Evolutionary conservation across 2,888 invertebrate genomes (phyloP).

Genomic region (Subacronicta megacephala): DNA sequence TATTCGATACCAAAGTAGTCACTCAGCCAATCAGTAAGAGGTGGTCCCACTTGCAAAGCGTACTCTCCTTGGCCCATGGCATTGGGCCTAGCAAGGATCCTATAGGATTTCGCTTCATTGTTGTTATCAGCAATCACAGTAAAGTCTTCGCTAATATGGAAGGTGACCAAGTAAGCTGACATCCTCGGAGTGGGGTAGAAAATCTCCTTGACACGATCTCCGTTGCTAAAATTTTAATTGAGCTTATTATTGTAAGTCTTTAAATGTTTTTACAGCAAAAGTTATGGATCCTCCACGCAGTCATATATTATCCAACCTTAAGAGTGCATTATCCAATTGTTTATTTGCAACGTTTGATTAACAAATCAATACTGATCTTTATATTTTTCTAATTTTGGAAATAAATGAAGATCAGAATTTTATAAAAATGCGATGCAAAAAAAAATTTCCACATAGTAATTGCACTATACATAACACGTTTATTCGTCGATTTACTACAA

Average conservation of each 20-base stretch:
- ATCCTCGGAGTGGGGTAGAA: constrained; percentile 91
- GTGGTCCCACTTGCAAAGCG: constrained; percentile 81
- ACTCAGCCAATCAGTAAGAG: constrained; percentile 78
- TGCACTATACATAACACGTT: not conserved
- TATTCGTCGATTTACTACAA: no score
- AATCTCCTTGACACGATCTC: constrained; percentile 73
- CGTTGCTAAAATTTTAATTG: constrained; percentile 63
- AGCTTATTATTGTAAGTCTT: not conserved
- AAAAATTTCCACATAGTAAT: no score
- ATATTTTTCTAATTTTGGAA: no score
- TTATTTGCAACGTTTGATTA: no score
- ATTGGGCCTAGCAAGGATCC: constrained; percentile 79
- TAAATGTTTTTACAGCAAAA: no score
- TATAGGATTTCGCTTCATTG: constrained; percentile 69
- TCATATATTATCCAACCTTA: no score
- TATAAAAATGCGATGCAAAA: no score
- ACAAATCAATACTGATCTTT: no score
- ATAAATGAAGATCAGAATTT: no score
- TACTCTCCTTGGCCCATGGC: constrained; percentile 79
- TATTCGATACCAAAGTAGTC: constrained; percentile 79
- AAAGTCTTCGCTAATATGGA: constrained; percentile 88
- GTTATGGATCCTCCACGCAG: no score
- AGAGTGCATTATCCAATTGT: no score
- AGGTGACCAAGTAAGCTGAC: constrained; percentile 96
- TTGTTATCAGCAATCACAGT: constrained; percentile 77